phyloP scores from a whole-genome alignment of 2,888 invertebrate species.

The Cremastinae sp. region DNA sequence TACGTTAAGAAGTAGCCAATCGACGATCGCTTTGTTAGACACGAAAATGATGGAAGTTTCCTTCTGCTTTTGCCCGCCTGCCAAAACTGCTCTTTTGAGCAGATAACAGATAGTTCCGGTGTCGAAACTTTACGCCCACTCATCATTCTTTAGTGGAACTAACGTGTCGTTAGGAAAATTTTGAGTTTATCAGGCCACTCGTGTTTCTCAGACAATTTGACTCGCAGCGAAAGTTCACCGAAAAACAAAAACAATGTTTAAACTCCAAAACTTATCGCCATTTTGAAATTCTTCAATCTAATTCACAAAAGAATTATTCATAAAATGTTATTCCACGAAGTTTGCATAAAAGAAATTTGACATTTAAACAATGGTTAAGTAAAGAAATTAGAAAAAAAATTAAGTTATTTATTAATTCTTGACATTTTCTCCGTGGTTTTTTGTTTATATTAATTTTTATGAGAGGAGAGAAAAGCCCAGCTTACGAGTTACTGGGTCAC shows the following conservation, averaged over 20 bases:
- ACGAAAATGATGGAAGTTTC: constrained; percentile 28
- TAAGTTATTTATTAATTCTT: too few relatives aligned
- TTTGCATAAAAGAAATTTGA: too few relatives aligned
- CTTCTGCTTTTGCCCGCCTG: neutral
- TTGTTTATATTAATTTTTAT: neutral
- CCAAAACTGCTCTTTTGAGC: constrained; percentile 47
- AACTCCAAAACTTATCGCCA: too few relatives aligned
- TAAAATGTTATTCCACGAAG: too few relatives aligned
- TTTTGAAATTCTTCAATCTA: too few relatives aligned
- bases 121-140: constrained; percentile 69
- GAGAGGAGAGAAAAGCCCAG: too few relatives aligned
- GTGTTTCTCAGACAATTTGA: neutral
- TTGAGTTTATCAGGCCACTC: constrained; percentile 1
- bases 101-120: constrained; percentile 68
- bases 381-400: too few relatives aligned
- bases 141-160: constrained; percentile 19
- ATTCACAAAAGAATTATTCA: too few relatives aligned
- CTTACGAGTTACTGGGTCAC: too few relatives aligned
- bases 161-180: constrained; percentile 8
- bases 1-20: neutral
- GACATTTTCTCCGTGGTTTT: neutral
- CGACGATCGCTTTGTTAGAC: neutral
- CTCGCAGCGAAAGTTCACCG: neutral
- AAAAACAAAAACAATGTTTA: too few relatives aligned
- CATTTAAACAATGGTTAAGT: too few relatives aligned